Evolutionary conservation across 2,797 vertebrate genomes (phyloP).

Genomic region (Epinephelus coioides): DNA sequence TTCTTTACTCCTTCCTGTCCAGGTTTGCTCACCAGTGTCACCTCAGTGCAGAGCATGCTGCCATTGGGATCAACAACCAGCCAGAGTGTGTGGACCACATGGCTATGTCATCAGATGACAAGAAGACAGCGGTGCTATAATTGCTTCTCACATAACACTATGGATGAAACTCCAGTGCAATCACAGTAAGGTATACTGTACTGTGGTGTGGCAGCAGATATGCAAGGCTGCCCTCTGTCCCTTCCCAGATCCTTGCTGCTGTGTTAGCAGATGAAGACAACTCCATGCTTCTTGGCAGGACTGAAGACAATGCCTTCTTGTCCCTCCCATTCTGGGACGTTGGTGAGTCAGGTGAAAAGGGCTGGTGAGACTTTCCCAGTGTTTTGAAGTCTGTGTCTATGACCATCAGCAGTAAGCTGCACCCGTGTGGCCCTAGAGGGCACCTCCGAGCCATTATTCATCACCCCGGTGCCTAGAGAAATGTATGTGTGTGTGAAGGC

Average conservation of each 20-base stretch:
- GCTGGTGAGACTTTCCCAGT: constrained; percentile 3
- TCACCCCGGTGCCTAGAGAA: not conserved
- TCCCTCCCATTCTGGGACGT: constrained; percentile 2
- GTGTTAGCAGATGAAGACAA: not conserved
- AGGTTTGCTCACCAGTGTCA: constrained; percentile 16
- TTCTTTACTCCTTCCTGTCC: constrained; percentile 9
- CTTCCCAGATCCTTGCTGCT: not conserved
- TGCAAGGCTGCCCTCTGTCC: not conserved
- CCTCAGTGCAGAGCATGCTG: constrained; percentile 5
- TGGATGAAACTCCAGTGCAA: not conserved
- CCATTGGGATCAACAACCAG: not conserved
- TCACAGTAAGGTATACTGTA: constrained; percentile 1
- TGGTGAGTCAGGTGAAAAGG: not conserved
- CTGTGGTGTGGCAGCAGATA: constrained; percentile 5
- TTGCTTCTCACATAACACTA: constrained; percentile 9
- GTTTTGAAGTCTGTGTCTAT: not conserved
- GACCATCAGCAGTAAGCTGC: constrained; percentile 19
- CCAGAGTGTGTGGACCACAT: not conserved
- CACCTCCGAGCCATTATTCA: constrained; percentile 17
- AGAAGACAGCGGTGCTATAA: constrained; percentile 17
- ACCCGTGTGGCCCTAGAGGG: not conserved
- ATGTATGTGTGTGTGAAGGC: not conserved
- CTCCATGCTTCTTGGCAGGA: not conserved
- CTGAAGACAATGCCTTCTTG: not conserved
- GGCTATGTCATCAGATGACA: constrained; percentile 23